A percentile compares a stretch with the other conserved stretches of the same genome.
These are phyloP conservation scores for Drosophila prolongata DNA, from an alignment of 2,888 invertebrate genomes.

Conservation along the genomic window DNA sequence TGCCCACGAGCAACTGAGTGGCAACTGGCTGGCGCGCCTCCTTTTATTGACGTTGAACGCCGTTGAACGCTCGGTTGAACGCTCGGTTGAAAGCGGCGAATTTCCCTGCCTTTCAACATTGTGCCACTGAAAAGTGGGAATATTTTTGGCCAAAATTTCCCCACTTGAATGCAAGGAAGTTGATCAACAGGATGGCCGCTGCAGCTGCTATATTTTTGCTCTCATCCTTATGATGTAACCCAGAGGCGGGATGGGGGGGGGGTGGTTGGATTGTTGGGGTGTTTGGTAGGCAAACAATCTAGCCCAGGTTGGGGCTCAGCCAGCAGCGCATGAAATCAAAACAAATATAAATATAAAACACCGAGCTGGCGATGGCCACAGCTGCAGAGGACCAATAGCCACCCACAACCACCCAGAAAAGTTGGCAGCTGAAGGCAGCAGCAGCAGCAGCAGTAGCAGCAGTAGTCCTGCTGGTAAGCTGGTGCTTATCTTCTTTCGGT, in stretches of 20 bases:
- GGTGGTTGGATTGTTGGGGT: not conserved
- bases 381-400: constrained; percentile 4
- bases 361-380: constrained; percentile 31
- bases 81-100: not conserved
- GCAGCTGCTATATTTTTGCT: not conserved
- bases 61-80: constrained; percentile 5
- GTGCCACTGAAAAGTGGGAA: not conserved
- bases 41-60: constrained; percentile 54
- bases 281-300: constrained; percentile 2
- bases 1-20: constrained; percentile 67
- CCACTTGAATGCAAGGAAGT: constrained; percentile 2
- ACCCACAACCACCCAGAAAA: not conserved
- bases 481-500: constrained; percentile 51
- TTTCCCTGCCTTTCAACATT: constrained; percentile 9
- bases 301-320: constrained; percentile 25
- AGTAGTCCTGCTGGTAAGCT: constrained; percentile 31
- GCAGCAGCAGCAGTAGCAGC: constrained; percentile 4
- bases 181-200: constrained; percentile 16
- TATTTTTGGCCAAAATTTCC: constrained; percentile 11
- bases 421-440: constrained; percentile 25
- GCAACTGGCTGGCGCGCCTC: constrained; percentile 8
- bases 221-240: constrained; percentile 1
- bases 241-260: not conserved
- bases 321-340: constrained; percentile 60
- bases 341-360: constrained; percentile 56